These are phyloP conservation scores for Phyllotreta cruciferae DNA, from an alignment of 2,888 invertebrate genomes.

Conservation along the genomic window DNA sequence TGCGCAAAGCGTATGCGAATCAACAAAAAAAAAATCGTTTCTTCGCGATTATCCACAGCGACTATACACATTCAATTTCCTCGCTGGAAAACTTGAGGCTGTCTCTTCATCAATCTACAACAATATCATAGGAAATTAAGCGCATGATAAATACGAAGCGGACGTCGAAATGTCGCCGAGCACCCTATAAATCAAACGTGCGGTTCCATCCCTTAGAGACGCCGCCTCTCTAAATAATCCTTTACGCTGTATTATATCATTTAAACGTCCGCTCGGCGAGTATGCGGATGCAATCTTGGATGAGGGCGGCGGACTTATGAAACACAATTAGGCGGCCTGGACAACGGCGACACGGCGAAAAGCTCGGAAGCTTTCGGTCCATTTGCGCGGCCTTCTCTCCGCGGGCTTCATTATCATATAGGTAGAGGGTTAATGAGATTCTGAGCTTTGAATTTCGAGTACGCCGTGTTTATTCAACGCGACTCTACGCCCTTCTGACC, in stretches of 20 bases:
- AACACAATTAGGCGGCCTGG: conserved; percentile 35
- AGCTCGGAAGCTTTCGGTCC: conserved; percentile 5
- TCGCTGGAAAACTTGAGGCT: neutral
- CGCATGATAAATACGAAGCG: conserved; percentile 44
- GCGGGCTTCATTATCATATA: conserved; percentile 1
- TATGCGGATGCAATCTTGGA: conserved; percentile 29
- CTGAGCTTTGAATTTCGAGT: neutral
- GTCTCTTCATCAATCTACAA: conserved; percentile 32
- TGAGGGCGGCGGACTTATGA: conserved; percentile 34
- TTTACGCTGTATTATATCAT: conserved; percentile 42
- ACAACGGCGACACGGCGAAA: conserved; percentile 25
- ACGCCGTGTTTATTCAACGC: too few relatives aligned
- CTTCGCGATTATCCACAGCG: too few relatives aligned
- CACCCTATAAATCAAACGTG: conserved; percentile 36
- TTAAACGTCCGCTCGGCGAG: conserved; percentile 25
- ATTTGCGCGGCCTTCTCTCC: neutral
- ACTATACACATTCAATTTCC: neutral
- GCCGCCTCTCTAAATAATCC: conserved; percentile 40
- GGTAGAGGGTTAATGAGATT: conserved; percentile 6
- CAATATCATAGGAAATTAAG: conserved; percentile 43
- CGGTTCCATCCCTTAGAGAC: conserved; percentile 32
- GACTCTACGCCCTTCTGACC: too few relatives aligned
- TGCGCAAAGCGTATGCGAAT: too few relatives aligned
- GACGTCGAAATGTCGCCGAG: conserved; percentile 37
- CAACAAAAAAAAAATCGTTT: too few relatives aligned